Evolutionary conservation across 2,113 vertebrate genomes (phyloP).

Genomic region (Varanus komodoensis): DNA sequence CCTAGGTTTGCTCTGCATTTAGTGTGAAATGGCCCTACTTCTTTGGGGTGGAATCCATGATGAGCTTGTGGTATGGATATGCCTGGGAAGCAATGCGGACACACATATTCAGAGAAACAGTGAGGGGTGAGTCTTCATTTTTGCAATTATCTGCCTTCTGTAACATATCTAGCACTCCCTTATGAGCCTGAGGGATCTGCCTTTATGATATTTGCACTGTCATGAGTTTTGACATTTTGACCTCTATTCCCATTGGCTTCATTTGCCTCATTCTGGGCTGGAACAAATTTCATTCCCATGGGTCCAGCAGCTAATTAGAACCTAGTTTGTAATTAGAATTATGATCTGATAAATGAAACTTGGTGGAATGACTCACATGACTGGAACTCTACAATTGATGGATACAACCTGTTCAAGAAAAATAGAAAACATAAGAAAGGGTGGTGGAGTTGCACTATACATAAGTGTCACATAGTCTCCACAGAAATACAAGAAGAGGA

Average conservation of each 20-base stretch:
- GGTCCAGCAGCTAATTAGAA: neutral
- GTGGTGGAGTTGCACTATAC: no score
- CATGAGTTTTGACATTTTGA: constrained; percentile 38
- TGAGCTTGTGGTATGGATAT: neutral
- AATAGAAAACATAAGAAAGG: no score
- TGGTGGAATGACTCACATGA: no score
- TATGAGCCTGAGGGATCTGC: constrained; percentile 37
- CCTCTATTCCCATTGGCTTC: constrained; percentile 57
- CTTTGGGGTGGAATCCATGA: neutral
- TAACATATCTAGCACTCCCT: constrained; percentile 27
- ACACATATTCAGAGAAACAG: neutral
- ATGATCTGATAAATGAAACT: no score
- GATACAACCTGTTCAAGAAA: no score
- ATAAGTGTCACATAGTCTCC: no score
- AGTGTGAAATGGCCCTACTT: neutral
- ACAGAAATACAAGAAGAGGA: no score
- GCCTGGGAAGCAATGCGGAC: neutral
- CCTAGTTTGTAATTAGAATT: no score
- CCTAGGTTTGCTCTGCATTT: neutral
- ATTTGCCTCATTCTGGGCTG: constrained; percentile 12
- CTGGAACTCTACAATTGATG: no score
- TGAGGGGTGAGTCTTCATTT: neutral
- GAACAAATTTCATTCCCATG: neutral
- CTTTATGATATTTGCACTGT: constrained; percentile 41
- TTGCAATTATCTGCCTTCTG: neutral